Evolutionary conservation across 1,140 invertebrate genomes (phyloP), one percentile per base, ranked within the genome.

Genomic region (Wiebesia pumilae): DNA sequence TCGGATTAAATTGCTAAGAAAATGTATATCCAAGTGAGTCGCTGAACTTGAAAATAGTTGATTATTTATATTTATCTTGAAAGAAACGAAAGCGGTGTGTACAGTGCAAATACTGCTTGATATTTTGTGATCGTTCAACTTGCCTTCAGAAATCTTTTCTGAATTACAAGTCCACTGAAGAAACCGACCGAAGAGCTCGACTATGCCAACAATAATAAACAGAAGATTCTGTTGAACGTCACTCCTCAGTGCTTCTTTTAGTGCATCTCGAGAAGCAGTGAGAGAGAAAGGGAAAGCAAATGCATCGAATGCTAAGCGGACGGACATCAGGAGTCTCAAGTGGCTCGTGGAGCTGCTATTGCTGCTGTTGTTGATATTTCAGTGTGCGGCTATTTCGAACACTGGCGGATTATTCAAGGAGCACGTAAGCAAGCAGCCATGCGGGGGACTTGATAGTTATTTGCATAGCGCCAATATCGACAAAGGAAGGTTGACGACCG

Each of bases 381-480:
- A 30, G 82, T 69, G 47, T 62, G 35, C 35, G 38, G 69, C 43
- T 84, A 84, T 62, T 75, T 77, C 54, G 71, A 40, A 58, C 81
- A 43, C 81, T 51, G 67, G 33, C 54, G 82, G 71, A 83, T 77
- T 83, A 77, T 83, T 83, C 82, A 83, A 83, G 71, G 71, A 62
- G 69, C 77, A 83, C 10, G 81, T 24, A 35, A 10, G 30, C 67
- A 38, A 30, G 54, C 75, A 51, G 75, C 40, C 40, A 10, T 77
- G 75, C 75, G 19, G 75, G 43, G 75, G 75, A 77, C 75, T 47
- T 73, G 67, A 83, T 83, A 71, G 83, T 88, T 86, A 91, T 91
- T 91, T 90, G 90, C 91, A 91, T 91, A 90, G 83, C 87, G 83
- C 89, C 87, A 82, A 87, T 90, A 89, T 90, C 88, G 85, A 86